Base-by-base conservation (phyloP, 2,797 vertebrate genomes). In the Distichodus sexfasciatus region DNA sequence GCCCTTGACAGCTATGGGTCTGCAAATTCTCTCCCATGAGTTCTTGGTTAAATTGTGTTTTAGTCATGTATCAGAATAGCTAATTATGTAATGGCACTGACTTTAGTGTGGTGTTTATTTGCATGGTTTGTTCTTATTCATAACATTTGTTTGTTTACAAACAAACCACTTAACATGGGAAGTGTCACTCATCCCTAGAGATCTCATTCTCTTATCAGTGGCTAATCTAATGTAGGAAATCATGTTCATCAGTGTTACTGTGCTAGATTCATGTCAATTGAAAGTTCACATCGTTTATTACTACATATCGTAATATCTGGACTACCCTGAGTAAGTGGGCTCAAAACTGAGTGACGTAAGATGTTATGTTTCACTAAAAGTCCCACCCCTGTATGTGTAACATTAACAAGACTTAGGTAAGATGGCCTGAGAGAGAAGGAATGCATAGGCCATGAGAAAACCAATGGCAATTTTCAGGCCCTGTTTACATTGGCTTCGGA, bases 381-480 rank as follows among this genome's bases (percentile, higher is more conserved):
- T 64, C 70, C 81, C 79, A 85, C 82, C 84, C 83, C 78, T 66
- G 55, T 59, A 51, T 47, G 51, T 65, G 79, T 88, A 84, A 89
- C 66, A 78, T 72, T 71, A 85, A 58, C 74, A 70, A 10, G 79
- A 76, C 72, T 71, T 79, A 55, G 74, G 50, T 78, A 79, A 82
- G 71, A 66, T 66, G 38, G 51, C 72, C n/a, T 69, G 79, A 78
- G 84, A 81, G 76, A 11, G 33, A 50, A 82, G 60, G 83, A 89
- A 90, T 84, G 83, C 79, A 78, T 71, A 53, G 74, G 76, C 76
- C 84, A 80, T 60, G 79, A 85, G 84, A 85, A 78, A 75, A 74
- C 64, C 35, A 79, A 65, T 69, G 78, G 71, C 81, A 77, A 82
- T 82, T 82, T 82, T 81, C 54, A 68, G 77, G 31, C 59, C 29